Evolutionary conservation across 2,113 vertebrate species (phyloP).

Genomic region (Austrofundulus limnaeus): DNA sequence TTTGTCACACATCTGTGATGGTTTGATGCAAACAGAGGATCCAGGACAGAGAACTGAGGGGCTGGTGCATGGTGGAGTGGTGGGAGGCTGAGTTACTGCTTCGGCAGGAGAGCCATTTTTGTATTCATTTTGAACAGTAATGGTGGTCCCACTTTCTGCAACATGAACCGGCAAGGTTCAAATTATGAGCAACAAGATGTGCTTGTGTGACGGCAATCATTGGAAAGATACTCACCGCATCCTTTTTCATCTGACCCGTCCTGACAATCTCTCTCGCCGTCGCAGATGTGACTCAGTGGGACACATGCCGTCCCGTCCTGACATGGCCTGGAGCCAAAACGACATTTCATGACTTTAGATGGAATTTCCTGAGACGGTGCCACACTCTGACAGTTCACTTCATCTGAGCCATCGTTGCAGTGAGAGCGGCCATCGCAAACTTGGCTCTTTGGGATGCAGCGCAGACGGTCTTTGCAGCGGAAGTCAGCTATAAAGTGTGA

Average conservation of each 20-base stretch:
- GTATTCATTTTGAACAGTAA: too few relatives aligned
- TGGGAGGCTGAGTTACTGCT: background rate
- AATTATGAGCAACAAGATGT: too few relatives aligned
- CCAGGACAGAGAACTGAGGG: slow-evolving; percentile 75
- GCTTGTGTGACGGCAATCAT: too few relatives aligned
- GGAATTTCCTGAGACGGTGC: background rate
- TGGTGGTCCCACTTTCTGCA: too few relatives aligned
- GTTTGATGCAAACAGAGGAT: slow-evolving; percentile 69
- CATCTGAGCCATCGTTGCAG: slow-evolving; percentile 10
- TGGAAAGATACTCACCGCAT: slow-evolving; percentile 13
- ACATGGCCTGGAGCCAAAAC: slow-evolving; percentile 67
- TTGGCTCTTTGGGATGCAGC: background rate
- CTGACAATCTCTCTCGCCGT: background rate
- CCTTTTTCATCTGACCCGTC: slow-evolving; percentile 20
- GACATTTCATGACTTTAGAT: slow-evolving; percentile 49
- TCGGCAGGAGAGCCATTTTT: too few relatives aligned
- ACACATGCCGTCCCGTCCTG: slow-evolving; percentile 52
- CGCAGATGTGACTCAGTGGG: slow-evolving; percentile 10
- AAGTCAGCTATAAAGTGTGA: slow-evolving; percentile 64
- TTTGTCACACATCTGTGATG: slow-evolving; percentile 81
- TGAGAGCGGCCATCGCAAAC: slow-evolving; percentile 10
- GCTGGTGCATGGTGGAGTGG: slow-evolving; percentile 61
- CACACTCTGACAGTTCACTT: background rate
- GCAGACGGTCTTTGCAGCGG: slow-evolving; percentile 21
- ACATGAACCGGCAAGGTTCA: too few relatives aligned